Evolutionary conservation across 1,140 invertebrate species (phyloP), one percentile per base, ranked within the genome.

Genomic region (Drosophila ironensis): DNA sequence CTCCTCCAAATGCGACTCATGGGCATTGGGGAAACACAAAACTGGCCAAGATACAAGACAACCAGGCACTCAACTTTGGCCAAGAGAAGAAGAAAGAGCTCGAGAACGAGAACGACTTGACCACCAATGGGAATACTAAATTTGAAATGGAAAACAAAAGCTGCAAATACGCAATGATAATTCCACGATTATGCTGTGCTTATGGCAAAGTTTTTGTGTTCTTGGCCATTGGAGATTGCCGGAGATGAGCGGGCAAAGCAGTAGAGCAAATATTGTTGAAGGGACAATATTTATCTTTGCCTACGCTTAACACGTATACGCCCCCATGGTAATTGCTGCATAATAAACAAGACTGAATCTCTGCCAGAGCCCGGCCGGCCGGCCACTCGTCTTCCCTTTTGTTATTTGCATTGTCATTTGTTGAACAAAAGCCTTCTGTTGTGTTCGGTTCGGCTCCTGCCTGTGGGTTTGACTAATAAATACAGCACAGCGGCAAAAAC

Each of bases 361-460:
- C 66, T 45, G 37, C 12, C n/a, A 11, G 9, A 11, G 11, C 11
- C n/a, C 11, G 9, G 28, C 11, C 16, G 14, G 17, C 38, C 28
- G 47, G 37, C 11, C 52, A 48, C 28, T 67, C 44, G 45, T 60
- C 41, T 71, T 80, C 46, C n/a, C 45, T 35, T 66, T 45, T 75
- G 46, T 61, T 82, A 81, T 81, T 81, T 81, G 77, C 77, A 81
- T 84, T 81, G 78, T 84, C 77, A 81, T 77, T 81, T 81, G 72
- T 63, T 57, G 74, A 72, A 81, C 80, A 81, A 81, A 81, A 75
- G 80, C 68, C 33, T 72, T 48, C 61, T 37, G 63, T 35, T 68
- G 68, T 22, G 35, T 70, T 45, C 59, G 27, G 60, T 30, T 66
- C 72, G n/a, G n/a, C n/a, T n/a, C 30, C 53, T 52, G 72, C 67